These are phyloP conservation scores for Epinotia bilunana DNA, from an alignment of 2,888 invertebrate genomes.

Conservation along the genomic window DNA sequence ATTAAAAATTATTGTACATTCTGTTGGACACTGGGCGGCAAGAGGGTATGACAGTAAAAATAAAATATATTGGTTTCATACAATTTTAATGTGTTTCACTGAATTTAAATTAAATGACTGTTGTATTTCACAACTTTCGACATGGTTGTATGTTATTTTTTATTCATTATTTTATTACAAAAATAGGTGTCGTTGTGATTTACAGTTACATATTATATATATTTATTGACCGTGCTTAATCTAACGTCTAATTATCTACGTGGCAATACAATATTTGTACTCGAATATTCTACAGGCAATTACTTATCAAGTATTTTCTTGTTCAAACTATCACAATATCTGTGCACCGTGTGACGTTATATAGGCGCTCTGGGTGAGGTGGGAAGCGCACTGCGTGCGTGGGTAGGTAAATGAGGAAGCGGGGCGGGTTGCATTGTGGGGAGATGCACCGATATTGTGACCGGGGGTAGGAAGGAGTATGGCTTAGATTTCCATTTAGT, in stretches of 20 bases:
- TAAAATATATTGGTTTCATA: no score
- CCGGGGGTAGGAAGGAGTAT: slow-evolving; percentile 10
- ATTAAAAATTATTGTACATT: no score
- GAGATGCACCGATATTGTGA: slow-evolving; percentile 9
- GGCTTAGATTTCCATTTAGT: slow-evolving; percentile 17
- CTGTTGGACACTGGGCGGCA: no score
- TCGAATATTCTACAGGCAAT: slow-evolving; percentile 43
- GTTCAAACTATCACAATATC: not conserved
- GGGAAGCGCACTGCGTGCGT: no score
- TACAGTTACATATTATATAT: slow-evolving; percentile 17
- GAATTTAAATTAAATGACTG: not conserved
- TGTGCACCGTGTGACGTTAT: no score
- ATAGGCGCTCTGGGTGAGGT: no score
- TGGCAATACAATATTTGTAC: slow-evolving; percentile 50
- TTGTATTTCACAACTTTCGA: not conserved
- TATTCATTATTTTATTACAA: slow-evolving; percentile 34
- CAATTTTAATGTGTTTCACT: no score
- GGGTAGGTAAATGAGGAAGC: no score
- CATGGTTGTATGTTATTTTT: slow-evolving; percentile 17
- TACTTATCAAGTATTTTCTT: slow-evolving; percentile 14
- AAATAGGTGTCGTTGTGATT: slow-evolving; percentile 40
- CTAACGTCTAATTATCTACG: slow-evolving; percentile 28
- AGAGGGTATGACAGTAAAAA: not conserved
- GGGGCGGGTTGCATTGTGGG: no score
- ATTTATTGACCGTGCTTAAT: slow-evolving; percentile 22